Evolutionary conservation across 2,888 invertebrate genomes (phyloP), one percentile per base, ranked within the genome.

Genomic region (Nomada ruficornis): DNA sequence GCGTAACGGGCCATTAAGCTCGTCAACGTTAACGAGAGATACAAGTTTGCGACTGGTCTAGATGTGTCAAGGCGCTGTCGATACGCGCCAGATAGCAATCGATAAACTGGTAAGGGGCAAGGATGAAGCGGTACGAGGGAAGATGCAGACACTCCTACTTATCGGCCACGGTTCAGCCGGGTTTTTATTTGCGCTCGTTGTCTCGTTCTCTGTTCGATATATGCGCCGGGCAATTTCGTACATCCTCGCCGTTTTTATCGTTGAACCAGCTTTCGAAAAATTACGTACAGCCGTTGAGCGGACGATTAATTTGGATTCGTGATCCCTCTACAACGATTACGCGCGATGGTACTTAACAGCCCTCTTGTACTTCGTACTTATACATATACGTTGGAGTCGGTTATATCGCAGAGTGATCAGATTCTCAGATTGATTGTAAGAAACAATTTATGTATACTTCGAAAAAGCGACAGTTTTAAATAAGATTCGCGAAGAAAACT

Each of bases 1-100:
- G 70, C 54, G 63, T 86, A 86, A 87, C 87, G 87, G 85, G 85
- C 77, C 85, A 79, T 85, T 82, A 82, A 57, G 55, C 67, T 42
- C 60, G 50, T 70, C 68, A 63, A 62, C 60, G 76, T 64, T 82
- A 73, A 84, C 65, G 64, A 72, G 80, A 75, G 67, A 70, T 47
- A 80, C 69, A 74, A 68, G 59, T 71, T 73, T 54, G 74, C 77
- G 75, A 73, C 60, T 85, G 81, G 69, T 72, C 86, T 70, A 86
- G 84, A 86, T 87, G 77, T 79, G 87, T 85, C 85, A 73, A 70
- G 72, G 20, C n/a, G 55, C 64, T 23, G 63, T 85, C 70, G 85
- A 83, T 86, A 81, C 57, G 74, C 62, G 72, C 54, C 52, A 59
- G 86, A 79, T 85, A 85, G 80, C 65, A 60, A 87, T 86, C 86